Conservation (phyloP, 2,113 vertebrate species). For the Lophotis ruficrista region DNA sequence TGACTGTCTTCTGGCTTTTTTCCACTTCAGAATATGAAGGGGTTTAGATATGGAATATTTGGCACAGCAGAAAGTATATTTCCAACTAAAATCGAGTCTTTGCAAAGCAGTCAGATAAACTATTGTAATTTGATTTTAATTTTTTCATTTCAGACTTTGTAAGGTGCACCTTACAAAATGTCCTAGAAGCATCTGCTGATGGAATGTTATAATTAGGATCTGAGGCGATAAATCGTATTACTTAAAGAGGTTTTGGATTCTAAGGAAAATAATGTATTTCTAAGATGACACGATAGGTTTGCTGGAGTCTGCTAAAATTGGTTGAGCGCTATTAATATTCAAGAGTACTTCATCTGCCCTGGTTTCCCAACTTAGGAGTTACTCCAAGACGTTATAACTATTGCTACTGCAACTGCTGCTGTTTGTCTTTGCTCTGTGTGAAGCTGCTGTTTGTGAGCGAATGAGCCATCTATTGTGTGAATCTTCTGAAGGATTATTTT, state of each 20-base stretch:
- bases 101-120: background rate
- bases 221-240: background rate
- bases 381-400: accelerated
- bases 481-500: background rate
- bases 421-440: background rate
- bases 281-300: background rate
- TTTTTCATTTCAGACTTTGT: background rate
- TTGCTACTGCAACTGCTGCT: background rate
- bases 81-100: background rate
- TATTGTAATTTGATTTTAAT: background rate
- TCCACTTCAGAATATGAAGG: background rate
- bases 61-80: background rate
- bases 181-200: background rate
- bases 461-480: background rate
- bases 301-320: background rate
- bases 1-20: slow-evolving; percentile 7
- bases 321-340: accelerated
- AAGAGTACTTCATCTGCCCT: background rate
- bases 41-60: slow-evolving; percentile 1
- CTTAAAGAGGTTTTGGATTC: background rate
- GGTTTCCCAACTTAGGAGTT: background rate
- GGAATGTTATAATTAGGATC: background rate
- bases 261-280: background rate
- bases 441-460: background rate
- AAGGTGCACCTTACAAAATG: background rate